These are phyloP conservation scores for Megalopta genalis DNA, from an alignment of 1,140 invertebrate species.

Conservation along the genomic window DNA sequence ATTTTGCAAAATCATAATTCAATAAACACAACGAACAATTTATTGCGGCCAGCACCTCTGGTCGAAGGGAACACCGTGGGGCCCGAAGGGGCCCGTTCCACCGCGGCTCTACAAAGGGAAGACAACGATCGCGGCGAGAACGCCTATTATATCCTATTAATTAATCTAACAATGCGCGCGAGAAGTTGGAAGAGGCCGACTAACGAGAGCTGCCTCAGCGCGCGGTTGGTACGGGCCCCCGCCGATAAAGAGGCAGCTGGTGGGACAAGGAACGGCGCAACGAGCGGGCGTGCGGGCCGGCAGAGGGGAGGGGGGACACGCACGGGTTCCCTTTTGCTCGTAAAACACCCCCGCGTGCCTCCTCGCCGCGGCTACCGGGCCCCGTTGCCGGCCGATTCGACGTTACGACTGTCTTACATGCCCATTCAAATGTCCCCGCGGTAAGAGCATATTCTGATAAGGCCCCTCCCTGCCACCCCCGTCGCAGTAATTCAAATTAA, in stretches of 20 bases:
- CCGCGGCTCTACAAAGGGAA: slow-evolving; percentile 27
- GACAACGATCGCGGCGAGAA: slow-evolving; percentile 53
- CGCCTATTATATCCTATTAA: slow-evolving; percentile 62
- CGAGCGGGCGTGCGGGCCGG: not conserved
- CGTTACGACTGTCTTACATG: slow-evolving; percentile 45
- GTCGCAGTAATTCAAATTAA: slow-evolving; percentile 66
- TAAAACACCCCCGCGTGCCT: slow-evolving; percentile 59
- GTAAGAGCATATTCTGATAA: slow-evolving; percentile 64
- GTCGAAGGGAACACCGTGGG: too few relatives aligned
- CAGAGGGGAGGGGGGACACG: not conserved
- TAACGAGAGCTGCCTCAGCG: slow-evolving; percentile 51
- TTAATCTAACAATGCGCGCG: slow-evolving; percentile 65
- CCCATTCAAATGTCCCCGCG: slow-evolving; percentile 67
- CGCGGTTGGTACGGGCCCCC: slow-evolving; percentile 8
- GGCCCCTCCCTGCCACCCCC: slow-evolving; percentile 34
- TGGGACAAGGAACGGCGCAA: not conserved
- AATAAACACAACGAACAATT: too few relatives aligned
- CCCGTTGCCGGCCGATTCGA: slow-evolving; percentile 33
- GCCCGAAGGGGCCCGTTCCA: not conserved
- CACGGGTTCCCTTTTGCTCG: slow-evolving; percentile 54
- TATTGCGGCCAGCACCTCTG: too few relatives aligned
- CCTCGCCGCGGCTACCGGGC: slow-evolving; percentile 15
- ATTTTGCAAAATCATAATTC: too few relatives aligned
- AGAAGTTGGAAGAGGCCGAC: slow-evolving; percentile 56
- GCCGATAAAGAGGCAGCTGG: not conserved